phyloP scores from a whole-genome alignment of 1,140 invertebrate genomes.

The Popillia japonica region DNA sequence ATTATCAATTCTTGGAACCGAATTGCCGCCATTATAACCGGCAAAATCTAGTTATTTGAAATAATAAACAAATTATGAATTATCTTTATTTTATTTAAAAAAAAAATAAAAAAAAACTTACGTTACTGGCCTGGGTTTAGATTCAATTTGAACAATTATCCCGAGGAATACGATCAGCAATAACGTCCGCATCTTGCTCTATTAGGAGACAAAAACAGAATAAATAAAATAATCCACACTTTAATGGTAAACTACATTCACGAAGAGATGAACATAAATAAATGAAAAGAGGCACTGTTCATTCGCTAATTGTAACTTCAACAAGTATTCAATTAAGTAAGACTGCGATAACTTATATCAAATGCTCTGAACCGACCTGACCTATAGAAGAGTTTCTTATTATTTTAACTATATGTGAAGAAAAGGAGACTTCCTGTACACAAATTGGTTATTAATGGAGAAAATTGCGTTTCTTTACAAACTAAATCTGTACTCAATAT shows the following conservation, averaged over 20 bases:
- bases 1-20: too few relatives aligned
- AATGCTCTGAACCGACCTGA: slow-evolving; percentile 22
- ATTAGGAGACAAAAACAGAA: not conserved
- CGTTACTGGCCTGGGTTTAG: slow-evolving; percentile 15
- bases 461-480: not conserved
- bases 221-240: not conserved
- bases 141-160: not conserved
- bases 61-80: too few relatives aligned
- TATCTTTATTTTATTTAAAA: too few relatives aligned
- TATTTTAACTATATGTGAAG: not conserved
- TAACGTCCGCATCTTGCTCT: not conserved
- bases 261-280: not conserved
- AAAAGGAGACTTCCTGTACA: slow-evolving; percentile 8
- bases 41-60: too few relatives aligned
- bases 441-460: not conserved
- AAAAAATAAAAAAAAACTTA: not conserved
- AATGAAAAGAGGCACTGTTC: slow-evolving; percentile 6
- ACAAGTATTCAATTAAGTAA: slow-evolving; percentile 22
- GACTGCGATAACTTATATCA: slow-evolving; percentile 2
- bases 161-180: not conserved
- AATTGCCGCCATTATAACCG: too few relatives aligned
- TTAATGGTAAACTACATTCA: not conserved
- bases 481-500: not conserved
- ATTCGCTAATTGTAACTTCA: slow-evolving; percentile 8
- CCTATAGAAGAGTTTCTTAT: not conserved